Evolutionary conservation across 2,797 vertebrate species (phyloP), one percentile per base, ranked within the genome.

Genomic region (Capromys pilorides): DNA sequence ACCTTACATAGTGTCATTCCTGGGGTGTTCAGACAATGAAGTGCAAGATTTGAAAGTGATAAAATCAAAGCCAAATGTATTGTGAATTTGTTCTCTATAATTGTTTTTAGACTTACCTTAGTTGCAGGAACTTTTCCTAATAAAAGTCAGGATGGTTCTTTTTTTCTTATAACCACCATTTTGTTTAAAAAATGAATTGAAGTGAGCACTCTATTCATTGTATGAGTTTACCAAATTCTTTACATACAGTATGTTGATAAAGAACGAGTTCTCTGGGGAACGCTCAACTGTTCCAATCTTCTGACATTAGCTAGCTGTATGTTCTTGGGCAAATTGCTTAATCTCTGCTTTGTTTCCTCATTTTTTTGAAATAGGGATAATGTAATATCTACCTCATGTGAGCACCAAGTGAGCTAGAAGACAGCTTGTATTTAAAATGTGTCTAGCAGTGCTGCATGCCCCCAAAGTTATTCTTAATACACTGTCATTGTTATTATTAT

Each of bases 351-450:
- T 93, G 75, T 95, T 96, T 95, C 93, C 93, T 95, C 94, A 94
- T 83, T 96, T 84, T 96, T 96, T 97, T 94, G 94, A 97, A 97
- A 94, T 94, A 94, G 66, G 82, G 51, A 94, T 97, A 90, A 80
- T 94, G 86, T 95, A 88, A 75, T 95, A 71, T 75, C 92, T 95
- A 96, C 75, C 59, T 95, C 94, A 62, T 85, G 71, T 94, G 62
- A 95, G 62, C 49, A 93, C 91, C 95, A 93, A 95, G 83, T 90
- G 92, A 96, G 59, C 83, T 84, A 94, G 77, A 89, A 67, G 71
- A 87, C 96, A 67, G 39, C 31, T 91, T 93, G 13, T 96, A 84
- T 82, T 95, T 94, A 82, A 81, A 94, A 91, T 49, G 73, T 82
- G 57, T 12, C 73, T 84, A 64, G 22, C 41, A 85, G 28, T 88